Percentiles rank a stretch among this genome's conserved stretches.
Evolutionary conservation across 2,888 invertebrate genomes (phyloP).

Genomic region (Ophioninae sp.): DNA sequence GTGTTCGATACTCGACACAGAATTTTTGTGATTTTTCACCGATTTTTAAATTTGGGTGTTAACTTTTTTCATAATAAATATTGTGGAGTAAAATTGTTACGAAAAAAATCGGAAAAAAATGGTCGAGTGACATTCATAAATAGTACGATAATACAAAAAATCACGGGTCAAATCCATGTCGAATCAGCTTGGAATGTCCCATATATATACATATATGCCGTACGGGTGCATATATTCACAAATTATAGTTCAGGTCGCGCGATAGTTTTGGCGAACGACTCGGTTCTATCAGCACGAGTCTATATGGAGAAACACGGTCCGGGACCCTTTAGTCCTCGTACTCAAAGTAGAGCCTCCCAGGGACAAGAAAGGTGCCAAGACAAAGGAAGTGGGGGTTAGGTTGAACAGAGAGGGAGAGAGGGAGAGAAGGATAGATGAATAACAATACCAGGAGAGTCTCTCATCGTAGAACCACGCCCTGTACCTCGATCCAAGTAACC

Average conservation of each 20-base stretch:
- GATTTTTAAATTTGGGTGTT: too few relatives aligned
- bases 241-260: constrained; percentile 43
- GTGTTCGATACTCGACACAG: too few relatives aligned
- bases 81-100: too few relatives aligned
- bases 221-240: constrained; percentile 16
- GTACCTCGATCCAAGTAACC: constrained; percentile 51
- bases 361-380: background rate
- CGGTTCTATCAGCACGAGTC: constrained; percentile 30
- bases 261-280: constrained; percentile 33
- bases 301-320: constrained; percentile 47
- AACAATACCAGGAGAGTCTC: constrained; percentile 55
- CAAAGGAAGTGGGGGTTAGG: background rate
- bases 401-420: background rate
- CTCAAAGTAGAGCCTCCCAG: constrained; percentile 16
- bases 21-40: too few relatives aligned
- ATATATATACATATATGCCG: background rate
- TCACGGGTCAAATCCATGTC: too few relatives aligned
- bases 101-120: too few relatives aligned
- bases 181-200: too few relatives aligned
- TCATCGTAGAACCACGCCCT: constrained; percentile 59
- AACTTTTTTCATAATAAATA: too few relatives aligned
- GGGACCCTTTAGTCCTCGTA: constrained; percentile 17
- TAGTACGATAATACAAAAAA: too few relatives aligned
- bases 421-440: constrained; percentile 54
- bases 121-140: too few relatives aligned